Percentiles rank a stretch among this genome's conserved stretches.
These are phyloP conservation scores for Numenius phaeopus DNA, from an alignment of 2,797 vertebrate species.

Conservation along the genomic window DNA sequence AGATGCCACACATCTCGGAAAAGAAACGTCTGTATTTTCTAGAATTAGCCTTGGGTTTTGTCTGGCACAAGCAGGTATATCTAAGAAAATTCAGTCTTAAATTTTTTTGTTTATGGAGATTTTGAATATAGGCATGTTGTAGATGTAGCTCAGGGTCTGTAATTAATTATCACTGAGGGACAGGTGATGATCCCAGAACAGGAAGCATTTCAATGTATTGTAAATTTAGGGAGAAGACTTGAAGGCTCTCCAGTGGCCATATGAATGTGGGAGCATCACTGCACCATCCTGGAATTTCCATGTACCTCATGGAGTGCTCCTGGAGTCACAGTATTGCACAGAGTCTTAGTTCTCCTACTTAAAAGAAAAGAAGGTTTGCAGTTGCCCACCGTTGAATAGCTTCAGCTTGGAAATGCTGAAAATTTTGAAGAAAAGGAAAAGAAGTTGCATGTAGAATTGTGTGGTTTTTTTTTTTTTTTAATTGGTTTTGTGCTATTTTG, in stretches of 20 bases:
- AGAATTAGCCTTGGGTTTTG: background rate
- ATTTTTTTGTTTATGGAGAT: background rate
- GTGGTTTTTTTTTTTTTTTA: background rate
- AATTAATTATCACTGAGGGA: background rate
- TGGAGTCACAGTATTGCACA: background rate
- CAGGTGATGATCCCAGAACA: background rate
- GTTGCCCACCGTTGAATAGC: background rate
- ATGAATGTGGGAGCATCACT: background rate
- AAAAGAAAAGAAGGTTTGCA: background rate
- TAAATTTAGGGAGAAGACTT: background rate
- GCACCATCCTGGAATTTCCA: background rate
- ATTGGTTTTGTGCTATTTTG: background rate
- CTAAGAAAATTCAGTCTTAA: background rate
- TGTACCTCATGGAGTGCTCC: background rate
- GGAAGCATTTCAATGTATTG: background rate
- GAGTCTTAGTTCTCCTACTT: background rate
- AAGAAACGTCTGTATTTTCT: background rate
- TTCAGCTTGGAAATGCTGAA: background rate
- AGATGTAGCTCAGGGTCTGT: background rate
- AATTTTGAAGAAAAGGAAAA: background rate
- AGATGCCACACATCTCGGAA: background rate
- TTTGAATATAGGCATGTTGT: background rate
- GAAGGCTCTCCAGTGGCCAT: background rate
- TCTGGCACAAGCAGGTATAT: background rate
- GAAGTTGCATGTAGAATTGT: background rate